A percentile compares a stretch with the other conserved stretches of the same genome.
Evolutionary conservation across 1,140 invertebrate species (phyloP).

Genomic region (Lerema accius): DNA sequence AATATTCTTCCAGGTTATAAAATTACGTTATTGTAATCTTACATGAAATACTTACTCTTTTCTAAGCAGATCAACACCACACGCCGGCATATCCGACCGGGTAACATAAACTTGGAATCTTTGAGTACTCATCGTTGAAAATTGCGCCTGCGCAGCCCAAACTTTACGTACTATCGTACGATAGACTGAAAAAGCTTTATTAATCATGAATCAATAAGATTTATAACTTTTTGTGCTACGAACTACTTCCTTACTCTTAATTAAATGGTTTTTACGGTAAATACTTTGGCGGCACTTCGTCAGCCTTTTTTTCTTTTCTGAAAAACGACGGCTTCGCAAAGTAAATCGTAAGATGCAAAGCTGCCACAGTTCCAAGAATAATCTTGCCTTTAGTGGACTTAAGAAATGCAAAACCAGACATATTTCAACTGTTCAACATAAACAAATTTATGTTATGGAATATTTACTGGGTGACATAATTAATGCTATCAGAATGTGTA

Average conservation of each 20-base stretch:
- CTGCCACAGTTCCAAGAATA: slow-evolving; percentile 65
- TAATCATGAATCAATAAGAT: slow-evolving; percentile 62
- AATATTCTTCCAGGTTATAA: too few relatives aligned
- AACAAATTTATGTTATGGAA: too few relatives aligned
- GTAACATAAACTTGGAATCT: slow-evolving; percentile 77
- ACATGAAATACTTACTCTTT: slow-evolving; percentile 74
- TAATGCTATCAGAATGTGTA: background rate
- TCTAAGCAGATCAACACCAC: slow-evolving; percentile 79
- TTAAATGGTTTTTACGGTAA: slow-evolving; percentile 53
- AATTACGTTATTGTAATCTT: too few relatives aligned
- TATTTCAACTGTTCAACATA: too few relatives aligned
- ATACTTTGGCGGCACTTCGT: slow-evolving; percentile 64
- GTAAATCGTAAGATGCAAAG: slow-evolving; percentile 68
- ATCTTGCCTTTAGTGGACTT: slow-evolving; percentile 72
- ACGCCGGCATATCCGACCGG: slow-evolving; percentile 79
- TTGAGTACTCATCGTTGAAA: slow-evolving; percentile 62
- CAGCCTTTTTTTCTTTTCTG: slow-evolving; percentile 49
- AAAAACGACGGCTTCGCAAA: slow-evolving; percentile 74
- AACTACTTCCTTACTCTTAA: slow-evolving; percentile 11
- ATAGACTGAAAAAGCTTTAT: slow-evolving; percentile 54
- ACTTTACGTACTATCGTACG: slow-evolving; percentile 47
- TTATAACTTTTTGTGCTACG: slow-evolving; percentile 35
- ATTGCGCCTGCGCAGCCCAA: slow-evolving; percentile 35
- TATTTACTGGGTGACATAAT: too few relatives aligned
- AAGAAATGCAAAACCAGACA: slow-evolving; percentile 57